A percentile compares a stretch with the other conserved stretches of the same genome.
Evolutionary conservation across 2,888 invertebrate genomes (phyloP).

Genomic region (Phasia obesa): DNA sequence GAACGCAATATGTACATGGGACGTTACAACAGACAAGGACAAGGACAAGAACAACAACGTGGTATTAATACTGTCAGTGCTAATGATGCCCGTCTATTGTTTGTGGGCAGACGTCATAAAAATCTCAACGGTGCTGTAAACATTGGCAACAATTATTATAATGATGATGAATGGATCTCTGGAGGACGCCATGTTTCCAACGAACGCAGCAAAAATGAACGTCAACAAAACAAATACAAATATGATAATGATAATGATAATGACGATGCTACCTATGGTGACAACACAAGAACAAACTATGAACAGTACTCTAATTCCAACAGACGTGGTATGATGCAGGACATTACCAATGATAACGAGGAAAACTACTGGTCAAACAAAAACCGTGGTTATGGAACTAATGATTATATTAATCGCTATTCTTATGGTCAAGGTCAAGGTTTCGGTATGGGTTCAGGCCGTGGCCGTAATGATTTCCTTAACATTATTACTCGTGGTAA

Average conservation of each 20-base stretch:
- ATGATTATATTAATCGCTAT: not conserved
- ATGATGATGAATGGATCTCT: constrained; percentile 46
- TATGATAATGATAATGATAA: constrained; percentile 4
- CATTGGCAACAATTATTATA: not conserved
- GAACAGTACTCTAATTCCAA: constrained; percentile 14
- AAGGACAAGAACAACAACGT: not conserved
- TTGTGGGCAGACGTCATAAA: constrained; percentile 45
- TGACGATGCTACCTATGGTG: not conserved
- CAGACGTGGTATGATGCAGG: not conserved
- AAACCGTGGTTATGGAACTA: not conserved
- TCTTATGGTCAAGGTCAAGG: not conserved
- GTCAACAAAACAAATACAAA: constrained; percentile 1
- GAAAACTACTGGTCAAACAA: not conserved
- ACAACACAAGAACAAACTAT: not conserved
- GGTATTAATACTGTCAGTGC: constrained; percentile 37
- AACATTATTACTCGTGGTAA: constrained; percentile 15
- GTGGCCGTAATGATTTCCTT: constrained; percentile 25
- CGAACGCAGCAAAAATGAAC: not conserved
- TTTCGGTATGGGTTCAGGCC: not conserved
- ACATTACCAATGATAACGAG: constrained; percentile 21
- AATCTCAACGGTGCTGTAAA: constrained; percentile 28
- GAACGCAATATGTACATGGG: constrained; percentile 1
- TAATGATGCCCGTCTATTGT: constrained; percentile 49
- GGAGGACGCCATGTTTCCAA: constrained; percentile 43
- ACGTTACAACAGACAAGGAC: not conserved